Conservation (phyloP, 2,888 invertebrate species). For the Andrena hattorfiana region DNA sequence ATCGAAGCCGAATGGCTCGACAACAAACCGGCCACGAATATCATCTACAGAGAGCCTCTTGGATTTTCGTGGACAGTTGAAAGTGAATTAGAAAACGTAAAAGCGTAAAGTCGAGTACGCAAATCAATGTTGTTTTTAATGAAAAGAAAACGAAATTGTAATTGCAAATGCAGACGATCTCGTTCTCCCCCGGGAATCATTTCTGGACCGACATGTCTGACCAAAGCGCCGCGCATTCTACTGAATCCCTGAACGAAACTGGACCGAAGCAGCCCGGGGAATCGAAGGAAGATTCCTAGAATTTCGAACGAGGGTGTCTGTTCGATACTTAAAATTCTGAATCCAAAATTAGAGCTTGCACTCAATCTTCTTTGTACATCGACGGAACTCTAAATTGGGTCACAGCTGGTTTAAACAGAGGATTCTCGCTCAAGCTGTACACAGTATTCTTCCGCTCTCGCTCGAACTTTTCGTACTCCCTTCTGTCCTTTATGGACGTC, state of each 20-base stretch:
- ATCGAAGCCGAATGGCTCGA: slow-evolving; percentile 86
- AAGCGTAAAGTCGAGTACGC: neutral
- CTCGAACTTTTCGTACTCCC: slow-evolving; percentile 74
- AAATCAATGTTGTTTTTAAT: neutral
- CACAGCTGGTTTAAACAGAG: slow-evolving; percentile 88
- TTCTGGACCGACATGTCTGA: slow-evolving; percentile 67
- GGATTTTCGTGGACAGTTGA: slow-evolving; percentile 86
- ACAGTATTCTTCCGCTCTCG: slow-evolving; percentile 70
- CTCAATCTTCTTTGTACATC: slow-evolving; percentile 73
- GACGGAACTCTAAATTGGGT: slow-evolving; percentile 86
- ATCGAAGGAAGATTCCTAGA: neutral
- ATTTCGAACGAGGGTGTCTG: neutral
- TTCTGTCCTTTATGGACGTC: slow-evolving; percentile 70
- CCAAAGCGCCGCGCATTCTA: neutral
- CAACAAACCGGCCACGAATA: slow-evolving; percentile 85
- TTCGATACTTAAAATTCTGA: neutral
- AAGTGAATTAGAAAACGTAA: slow-evolving; percentile 78
- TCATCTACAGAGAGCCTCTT: slow-evolving; percentile 86
- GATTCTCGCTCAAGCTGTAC: slow-evolving; percentile 85
- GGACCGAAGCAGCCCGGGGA: neutral
- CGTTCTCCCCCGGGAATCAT: slow-evolving; percentile 70
- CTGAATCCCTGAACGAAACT: neutral
- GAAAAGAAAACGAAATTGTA: neutral
- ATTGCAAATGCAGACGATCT: slow-evolving; percentile 47
- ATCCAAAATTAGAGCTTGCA: neutral